Conservation (phyloP, 2,888 invertebrate species). For the Leucania comma region DNA sequence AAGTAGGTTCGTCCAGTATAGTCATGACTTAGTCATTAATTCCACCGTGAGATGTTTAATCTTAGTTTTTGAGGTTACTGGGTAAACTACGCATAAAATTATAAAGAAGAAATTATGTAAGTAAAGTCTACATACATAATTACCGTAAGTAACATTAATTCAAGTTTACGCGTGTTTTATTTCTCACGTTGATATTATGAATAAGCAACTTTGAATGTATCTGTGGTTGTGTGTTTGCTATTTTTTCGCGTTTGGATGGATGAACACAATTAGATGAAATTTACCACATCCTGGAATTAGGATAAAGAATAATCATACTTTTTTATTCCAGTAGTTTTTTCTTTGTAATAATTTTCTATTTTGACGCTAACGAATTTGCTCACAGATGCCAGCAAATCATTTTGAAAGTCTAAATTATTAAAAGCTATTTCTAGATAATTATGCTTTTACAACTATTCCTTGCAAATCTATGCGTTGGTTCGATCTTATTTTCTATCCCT, state of each 20-base stretch:
- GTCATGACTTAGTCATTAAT: conserved; percentile 35
- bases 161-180: too few species aligned
- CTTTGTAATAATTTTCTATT: too few species aligned
- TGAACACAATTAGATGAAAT: too few species aligned
- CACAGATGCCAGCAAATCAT: neutral
- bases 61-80: conserved; percentile 31
- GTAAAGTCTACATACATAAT: neutral
- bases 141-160: neutral
- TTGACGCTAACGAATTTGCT: too few species aligned
- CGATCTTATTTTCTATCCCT: neutral
- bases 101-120: neutral
- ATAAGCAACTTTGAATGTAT: too few species aligned
- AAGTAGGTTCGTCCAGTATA: conserved; percentile 3
- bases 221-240: too few species aligned
- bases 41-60: conserved; percentile 30
- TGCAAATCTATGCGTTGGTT: neutral
- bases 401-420: neutral
- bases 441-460: neutral
- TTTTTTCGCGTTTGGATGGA: too few species aligned
- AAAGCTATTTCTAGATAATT: too few species aligned
- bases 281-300: too few species aligned
- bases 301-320: too few species aligned
- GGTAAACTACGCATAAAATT: neutral
- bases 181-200: too few species aligned
- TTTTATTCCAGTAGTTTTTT: too few species aligned